Percentiles rank a stretch among this genome's conserved stretches.
Evolutionary conservation across 2,797 vertebrate genomes (phyloP).

Genomic region (Melanotaenia trifasciata): DNA sequence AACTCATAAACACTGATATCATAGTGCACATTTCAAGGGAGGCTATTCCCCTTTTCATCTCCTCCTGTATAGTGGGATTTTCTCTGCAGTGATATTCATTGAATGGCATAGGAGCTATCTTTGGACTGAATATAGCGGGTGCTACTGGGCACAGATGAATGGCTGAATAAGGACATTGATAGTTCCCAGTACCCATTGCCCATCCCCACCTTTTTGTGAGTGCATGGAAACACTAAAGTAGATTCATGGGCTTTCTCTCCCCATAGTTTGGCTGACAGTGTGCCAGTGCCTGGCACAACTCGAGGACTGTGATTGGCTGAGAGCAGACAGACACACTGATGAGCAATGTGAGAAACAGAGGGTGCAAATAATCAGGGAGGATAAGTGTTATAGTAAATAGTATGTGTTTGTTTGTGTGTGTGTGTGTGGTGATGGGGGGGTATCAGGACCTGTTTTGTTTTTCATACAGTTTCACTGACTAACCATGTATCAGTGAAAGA

Average conservation of each 20-base stretch:
- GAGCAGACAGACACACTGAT: slow-evolving; percentile 33
- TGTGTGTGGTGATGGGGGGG: neutral
- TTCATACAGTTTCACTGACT: neutral
- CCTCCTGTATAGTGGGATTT: slow-evolving; percentile 54
- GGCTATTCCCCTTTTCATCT: slow-evolving; percentile 41
- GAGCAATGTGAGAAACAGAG: slow-evolving; percentile 43
- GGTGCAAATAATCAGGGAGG: slow-evolving; percentile 14
- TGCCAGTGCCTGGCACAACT: slow-evolving; percentile 53
- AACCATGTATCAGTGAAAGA: neutral
- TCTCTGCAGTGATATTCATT: slow-evolving; percentile 59
- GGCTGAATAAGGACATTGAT: slow-evolving; percentile 53
- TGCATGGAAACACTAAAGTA: slow-evolving; percentile 62
- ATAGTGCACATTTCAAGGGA: slow-evolving; percentile 31
- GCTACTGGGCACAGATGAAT: slow-evolving; percentile 53
- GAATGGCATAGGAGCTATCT: slow-evolving; percentile 33
- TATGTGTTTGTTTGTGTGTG: neutral
- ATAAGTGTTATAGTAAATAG: slow-evolving; percentile 32
- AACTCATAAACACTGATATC: slow-evolving; percentile 62
- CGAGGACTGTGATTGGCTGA: slow-evolving; percentile 40
- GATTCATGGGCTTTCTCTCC: slow-evolving; percentile 58
- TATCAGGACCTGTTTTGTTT: neutral
- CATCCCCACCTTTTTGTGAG: slow-evolving; percentile 43
- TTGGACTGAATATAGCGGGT: slow-evolving; percentile 20
- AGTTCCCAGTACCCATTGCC: slow-evolving; percentile 29
- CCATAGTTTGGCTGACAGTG: slow-evolving; percentile 43